Evolutionary conservation across 2,888 invertebrate genomes (phyloP).

Genomic region (Tetropium fuscum): DNA sequence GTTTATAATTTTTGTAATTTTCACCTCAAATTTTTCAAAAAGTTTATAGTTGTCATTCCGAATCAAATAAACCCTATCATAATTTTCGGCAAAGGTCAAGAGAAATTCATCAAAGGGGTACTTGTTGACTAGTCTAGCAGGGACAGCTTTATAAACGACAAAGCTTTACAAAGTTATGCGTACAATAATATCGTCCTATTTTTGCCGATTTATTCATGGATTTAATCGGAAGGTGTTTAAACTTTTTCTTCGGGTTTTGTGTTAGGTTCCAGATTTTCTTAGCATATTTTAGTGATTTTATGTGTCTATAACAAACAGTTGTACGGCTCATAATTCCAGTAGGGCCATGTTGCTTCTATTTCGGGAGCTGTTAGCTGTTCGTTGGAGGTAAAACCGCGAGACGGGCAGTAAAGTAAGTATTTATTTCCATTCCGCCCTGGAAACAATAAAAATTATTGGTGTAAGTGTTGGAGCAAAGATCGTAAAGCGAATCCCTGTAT

Average conservation of each 20-base stretch:
- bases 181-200: too few species aligned
- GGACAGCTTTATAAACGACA: too few species aligned
- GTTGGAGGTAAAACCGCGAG: conserved; percentile 33
- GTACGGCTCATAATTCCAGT: conserved; percentile 31
- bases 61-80: too few species aligned
- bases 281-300: conserved; percentile 36
- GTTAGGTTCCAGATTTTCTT: conserved; percentile 29
- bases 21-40: too few species aligned
- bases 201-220: too few species aligned
- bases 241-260: background rate
- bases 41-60: too few species aligned
- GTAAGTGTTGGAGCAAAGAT: conserved; percentile 1
- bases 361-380: conserved; percentile 24
- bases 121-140: too few species aligned
- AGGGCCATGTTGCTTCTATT: conserved; percentile 27
- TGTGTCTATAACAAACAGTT: conserved; percentile 26
- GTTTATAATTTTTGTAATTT: too few species aligned
- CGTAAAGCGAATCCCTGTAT: background rate
- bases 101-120: too few species aligned
- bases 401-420: conserved; percentile 10
- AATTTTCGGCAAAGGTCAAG: too few species aligned
- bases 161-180: too few species aligned
- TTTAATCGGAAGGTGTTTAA: conserved; percentile 1
- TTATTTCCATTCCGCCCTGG: conserved; percentile 12
- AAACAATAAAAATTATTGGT: conserved; percentile 9